These are phyloP conservation scores for Craseonycteris thonglongyai DNA, from an alignment of 2,113 vertebrate genomes.

Conservation along the genomic window DNA sequence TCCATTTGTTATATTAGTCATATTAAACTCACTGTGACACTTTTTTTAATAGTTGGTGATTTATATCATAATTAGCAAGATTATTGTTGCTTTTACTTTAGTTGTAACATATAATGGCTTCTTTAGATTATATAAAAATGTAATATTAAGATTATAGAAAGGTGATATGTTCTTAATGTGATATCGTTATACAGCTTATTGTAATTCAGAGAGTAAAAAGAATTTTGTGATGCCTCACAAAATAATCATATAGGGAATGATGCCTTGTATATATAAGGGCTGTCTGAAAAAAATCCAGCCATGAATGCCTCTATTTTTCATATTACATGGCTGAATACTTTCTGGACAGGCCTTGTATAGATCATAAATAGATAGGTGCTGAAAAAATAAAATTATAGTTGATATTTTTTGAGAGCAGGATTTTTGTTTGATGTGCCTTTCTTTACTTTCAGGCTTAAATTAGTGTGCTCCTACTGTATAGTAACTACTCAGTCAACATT, in stretches of 20 bases:
- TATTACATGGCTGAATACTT: no score
- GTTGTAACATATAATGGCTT: neutral
- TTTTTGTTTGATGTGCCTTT: neutral
- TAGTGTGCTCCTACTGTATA: neutral
- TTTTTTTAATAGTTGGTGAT: neutral
- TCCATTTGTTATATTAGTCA: neutral
- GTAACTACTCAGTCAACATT: neutral
- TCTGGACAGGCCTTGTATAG: no score
- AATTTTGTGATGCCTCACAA: neutral
- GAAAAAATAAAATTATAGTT: neutral
- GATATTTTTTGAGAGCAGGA: neutral
- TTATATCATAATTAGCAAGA: neutral
- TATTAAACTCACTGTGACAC: neutral
- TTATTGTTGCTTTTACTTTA: neutral
- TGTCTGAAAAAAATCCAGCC: no score
- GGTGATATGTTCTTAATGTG: neutral
- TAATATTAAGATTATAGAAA: neutral
- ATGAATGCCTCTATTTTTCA: no score
- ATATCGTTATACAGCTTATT: neutral
- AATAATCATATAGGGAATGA: neutral
- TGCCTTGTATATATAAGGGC: neutral
- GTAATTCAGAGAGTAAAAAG: constrained; percentile 15
- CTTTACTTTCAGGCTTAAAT: neutral
- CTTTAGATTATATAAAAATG: neutral
- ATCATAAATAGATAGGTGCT: neutral